Conservation (phyloP, 2,797 vertebrate species). For the Microchirus variegatus region DNA sequence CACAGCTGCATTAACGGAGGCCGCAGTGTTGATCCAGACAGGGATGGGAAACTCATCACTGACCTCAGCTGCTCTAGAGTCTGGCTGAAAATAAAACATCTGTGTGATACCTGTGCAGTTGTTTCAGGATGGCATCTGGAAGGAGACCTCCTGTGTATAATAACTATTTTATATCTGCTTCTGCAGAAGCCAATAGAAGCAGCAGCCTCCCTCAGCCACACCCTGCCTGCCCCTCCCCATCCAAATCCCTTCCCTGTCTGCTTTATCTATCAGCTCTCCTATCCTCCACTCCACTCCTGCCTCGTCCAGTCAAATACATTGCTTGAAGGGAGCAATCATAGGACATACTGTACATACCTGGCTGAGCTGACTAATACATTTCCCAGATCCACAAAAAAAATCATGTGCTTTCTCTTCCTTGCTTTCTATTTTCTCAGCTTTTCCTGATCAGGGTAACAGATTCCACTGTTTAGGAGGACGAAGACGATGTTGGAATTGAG, state of each 20-base stretch:
- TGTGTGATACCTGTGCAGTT: no score
- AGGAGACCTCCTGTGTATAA: not conserved
- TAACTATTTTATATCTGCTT: slow-evolving; percentile 1
- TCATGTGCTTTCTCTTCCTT: slow-evolving; percentile 40
- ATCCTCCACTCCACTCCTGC: slow-evolving; percentile 43
- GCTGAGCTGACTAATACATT: slow-evolving; percentile 71
- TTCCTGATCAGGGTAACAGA: slow-evolving; percentile 33
- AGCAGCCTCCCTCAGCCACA: slow-evolving; percentile 38
- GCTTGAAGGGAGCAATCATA: slow-evolving; percentile 65
- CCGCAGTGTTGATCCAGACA: no score
- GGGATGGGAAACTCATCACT: no score
- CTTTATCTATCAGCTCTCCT: slow-evolving; percentile 63
- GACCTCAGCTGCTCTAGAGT: no score
- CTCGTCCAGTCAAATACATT: slow-evolving; percentile 59
- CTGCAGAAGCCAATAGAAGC: slow-evolving; percentile 34
- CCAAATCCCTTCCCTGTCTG: slow-evolving; percentile 47
- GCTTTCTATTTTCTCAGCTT: slow-evolving; percentile 13
- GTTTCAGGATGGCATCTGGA: not conserved
- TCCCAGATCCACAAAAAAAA: slow-evolving; percentile 68
- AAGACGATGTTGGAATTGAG: not conserved
- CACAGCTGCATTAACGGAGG: no score
- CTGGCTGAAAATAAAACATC: no score
- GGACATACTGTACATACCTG: slow-evolving; percentile 58
- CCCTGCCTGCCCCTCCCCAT: slow-evolving; percentile 49
- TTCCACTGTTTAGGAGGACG: not conserved